A percentile compares a stretch with the other conserved stretches of the same genome.
phyloP scores from a whole-genome alignment of 2,797 vertebrate genomes.

The Hyperoplus lanceolatus region DNA sequence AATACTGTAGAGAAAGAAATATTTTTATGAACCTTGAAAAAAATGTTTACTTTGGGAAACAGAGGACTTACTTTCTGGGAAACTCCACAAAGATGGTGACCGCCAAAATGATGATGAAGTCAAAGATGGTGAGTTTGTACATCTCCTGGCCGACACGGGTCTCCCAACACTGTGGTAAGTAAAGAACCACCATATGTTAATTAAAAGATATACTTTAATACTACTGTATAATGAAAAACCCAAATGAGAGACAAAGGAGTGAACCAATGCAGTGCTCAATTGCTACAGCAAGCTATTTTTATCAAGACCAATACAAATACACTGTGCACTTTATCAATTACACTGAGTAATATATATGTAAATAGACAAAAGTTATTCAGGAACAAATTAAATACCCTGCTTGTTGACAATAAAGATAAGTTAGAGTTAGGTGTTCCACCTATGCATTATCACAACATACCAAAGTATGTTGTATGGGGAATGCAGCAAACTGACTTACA shows the following conservation, averaged over 20 bases:
- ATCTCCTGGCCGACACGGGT: conserved; percentile 96
- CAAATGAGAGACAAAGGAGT: background rate
- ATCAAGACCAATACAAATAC: background rate
- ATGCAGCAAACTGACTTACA: conserved; percentile 81
- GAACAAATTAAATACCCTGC: background rate
- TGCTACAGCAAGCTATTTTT: background rate
- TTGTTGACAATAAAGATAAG: background rate
- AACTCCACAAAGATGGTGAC: conserved; percentile 92
- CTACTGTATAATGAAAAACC: background rate
- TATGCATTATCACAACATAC: background rate
- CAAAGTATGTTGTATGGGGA: background rate
- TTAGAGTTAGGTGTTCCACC: background rate
- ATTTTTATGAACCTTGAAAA: no score
- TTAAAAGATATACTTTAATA: background rate
- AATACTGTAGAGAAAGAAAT: no score
- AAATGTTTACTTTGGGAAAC: background rate
- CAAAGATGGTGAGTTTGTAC: conserved; percentile 98
- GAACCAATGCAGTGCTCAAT: background rate
- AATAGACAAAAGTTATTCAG: background rate
- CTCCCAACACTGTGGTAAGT: conserved; percentile 93
- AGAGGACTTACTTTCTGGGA: conserved; percentile 91
- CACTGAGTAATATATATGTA: background rate
- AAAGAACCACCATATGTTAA: background rate
- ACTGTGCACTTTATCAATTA: background rate
- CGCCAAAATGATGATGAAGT: conserved; percentile 92